Percentiles rank a stretch among this genome's conserved stretches.
phyloP scores from a whole-genome alignment of 1,140 invertebrate species.

The Drosophila repletoides region DNA sequence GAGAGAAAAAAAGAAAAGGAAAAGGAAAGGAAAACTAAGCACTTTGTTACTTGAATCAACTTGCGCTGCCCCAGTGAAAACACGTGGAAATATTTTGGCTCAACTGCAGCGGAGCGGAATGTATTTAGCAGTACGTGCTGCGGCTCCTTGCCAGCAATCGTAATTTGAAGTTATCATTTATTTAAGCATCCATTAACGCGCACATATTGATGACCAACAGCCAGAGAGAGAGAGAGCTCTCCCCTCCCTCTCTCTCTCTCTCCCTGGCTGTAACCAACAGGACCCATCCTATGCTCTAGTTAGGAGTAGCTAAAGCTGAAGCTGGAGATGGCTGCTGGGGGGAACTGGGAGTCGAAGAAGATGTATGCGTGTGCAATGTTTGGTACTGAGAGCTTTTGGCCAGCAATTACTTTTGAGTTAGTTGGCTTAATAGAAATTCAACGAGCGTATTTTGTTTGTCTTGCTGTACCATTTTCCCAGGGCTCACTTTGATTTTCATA shows the following conservation, averaged over 20 bases:
- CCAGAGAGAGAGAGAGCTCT: too few species aligned
- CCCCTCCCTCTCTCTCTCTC: too few species aligned
- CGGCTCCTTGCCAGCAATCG: conserved; percentile 50
- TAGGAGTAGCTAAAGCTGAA: neutral
- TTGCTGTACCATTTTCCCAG: conserved; percentile 50
- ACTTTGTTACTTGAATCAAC: conserved; percentile 26
- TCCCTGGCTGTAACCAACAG: too few species aligned
- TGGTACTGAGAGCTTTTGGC: conserved; percentile 40
- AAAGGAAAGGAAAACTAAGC: too few species aligned
- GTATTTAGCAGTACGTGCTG: conserved; percentile 71
- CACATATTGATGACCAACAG: conserved; percentile 67
- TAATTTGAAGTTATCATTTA: conserved; percentile 81
- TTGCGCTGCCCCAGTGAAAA: conserved; percentile 33
- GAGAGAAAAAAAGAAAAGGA: too few species aligned
- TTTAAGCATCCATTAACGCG: conserved; percentile 78
- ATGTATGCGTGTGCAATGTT: conserved; percentile 55
- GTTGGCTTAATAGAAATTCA: conserved; percentile 78
- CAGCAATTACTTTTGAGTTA: conserved; percentile 79
- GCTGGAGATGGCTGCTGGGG: neutral
- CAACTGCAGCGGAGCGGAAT: conserved; percentile 71
- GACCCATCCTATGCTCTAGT: neutral
- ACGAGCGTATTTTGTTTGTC: conserved; percentile 71
- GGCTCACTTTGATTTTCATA: conserved; percentile 77
- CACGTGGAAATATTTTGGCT: conserved; percentile 74
- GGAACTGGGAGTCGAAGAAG: neutral